Conservation (phyloP, 37 sponge, comb jelly and placozoan genomes). For the Dysidea cf. avara region DNA sequence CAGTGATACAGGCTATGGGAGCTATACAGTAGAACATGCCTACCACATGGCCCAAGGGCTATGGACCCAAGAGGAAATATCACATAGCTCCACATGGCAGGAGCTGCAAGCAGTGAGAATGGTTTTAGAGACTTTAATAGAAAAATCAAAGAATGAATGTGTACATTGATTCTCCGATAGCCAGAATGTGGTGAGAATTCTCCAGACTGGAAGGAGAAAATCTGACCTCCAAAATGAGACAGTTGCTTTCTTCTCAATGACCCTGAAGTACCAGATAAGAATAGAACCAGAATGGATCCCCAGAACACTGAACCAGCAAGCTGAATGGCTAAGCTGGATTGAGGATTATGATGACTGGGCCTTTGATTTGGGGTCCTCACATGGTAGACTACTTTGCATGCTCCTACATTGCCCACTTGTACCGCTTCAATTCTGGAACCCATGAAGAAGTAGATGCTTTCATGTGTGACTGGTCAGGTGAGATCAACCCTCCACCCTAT, state of each 20-base stretch:
- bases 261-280: neutral
- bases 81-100: slow-evolving; percentile 26
- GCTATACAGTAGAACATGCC: slow-evolving; percentile 7
- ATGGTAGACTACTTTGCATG: slow-evolving; percentile 19
- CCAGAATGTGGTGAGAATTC: slow-evolving; percentile 26
- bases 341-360: too few species aligned
- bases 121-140: too few species aligned
- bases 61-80: neutral
- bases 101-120: slow-evolving; percentile 16
- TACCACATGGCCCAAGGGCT: slow-evolving; percentile 8
- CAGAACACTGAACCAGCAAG: slow-evolving; percentile 15
- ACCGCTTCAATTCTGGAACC: slow-evolving; percentile 15
- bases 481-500: slow-evolving; percentile 20
- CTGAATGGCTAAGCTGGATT: slow-evolving; percentile 20
- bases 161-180: slow-evolving; percentile 18
- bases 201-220: slow-evolving; percentile 10
- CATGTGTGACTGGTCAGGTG: too few species aligned
- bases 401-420: slow-evolving; percentile 1
- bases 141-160: neutral
- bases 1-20: slow-evolving; percentile 42
- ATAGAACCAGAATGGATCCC: slow-evolving; percentile 42
- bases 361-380: slow-evolving; percentile 41
- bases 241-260: slow-evolving; percentile 3
- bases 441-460: slow-evolving; percentile 25
- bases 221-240: slow-evolving; percentile 13